phyloP scores from a whole-genome alignment of 2,113 vertebrate genomes.

The Rhea pennata region DNA sequence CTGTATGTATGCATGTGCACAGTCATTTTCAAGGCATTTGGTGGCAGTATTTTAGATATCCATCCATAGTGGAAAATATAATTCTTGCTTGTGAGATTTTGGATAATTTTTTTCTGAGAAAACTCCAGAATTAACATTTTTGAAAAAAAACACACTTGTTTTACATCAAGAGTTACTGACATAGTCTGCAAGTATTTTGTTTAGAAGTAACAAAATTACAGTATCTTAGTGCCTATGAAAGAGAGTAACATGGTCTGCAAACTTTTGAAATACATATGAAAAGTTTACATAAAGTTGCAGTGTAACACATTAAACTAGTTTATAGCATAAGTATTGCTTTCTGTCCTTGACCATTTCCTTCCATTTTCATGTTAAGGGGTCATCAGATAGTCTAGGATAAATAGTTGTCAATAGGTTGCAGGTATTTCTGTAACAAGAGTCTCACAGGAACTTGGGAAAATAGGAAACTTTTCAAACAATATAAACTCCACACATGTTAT shows the following conservation, averaged over 20 bases:
- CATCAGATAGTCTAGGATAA: neutral
- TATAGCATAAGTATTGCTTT: neutral
- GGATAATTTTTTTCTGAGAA: neutral
- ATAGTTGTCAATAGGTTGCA: neutral
- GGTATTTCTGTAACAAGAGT: neutral
- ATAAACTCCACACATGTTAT: neutral
- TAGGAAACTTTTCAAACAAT: neutral
- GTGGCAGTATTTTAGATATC: neutral
- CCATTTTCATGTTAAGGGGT: neutral
- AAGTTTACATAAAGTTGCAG: neutral
- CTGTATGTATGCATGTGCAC: neutral
- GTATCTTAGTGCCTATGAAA: neutral
- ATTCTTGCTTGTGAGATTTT: neutral
- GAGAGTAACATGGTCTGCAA: neutral
- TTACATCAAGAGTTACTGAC: neutral
- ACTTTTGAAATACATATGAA: neutral
- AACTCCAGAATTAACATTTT: neutral
- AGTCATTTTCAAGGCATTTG: neutral
- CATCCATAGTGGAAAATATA: neutral
- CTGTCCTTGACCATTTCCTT: neutral
- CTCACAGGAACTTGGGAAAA: neutral
- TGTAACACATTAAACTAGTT: accelerated
- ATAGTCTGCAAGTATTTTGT: neutral
- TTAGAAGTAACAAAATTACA: neutral
- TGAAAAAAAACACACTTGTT: neutral